Evolutionary conservation across 2,888 invertebrate species (phyloP).

Genomic region (Ormyrus rosae): DNA sequence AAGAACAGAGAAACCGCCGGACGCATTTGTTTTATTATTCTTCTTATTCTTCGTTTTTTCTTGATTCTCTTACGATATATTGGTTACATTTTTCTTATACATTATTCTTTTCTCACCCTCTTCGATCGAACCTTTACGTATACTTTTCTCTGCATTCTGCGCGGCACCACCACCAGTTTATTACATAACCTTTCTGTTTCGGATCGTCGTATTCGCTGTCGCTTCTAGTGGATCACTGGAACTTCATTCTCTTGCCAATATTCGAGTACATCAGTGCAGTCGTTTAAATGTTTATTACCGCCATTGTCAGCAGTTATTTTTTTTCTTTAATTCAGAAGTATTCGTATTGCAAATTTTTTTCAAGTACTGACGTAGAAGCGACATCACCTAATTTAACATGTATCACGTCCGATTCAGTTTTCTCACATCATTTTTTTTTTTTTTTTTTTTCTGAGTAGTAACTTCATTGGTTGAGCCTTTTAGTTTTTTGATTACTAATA

Average conservation of each 20-base stretch:
- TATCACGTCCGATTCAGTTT: too few species aligned
- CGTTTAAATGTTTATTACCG: too few species aligned
- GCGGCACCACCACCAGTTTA: too few species aligned
- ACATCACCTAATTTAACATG: background rate
- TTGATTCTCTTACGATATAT: background rate
- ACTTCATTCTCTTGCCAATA: too few species aligned
- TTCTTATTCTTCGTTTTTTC: background rate
- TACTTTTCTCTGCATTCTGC: too few species aligned
- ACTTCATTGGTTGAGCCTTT: conserved; percentile 19
- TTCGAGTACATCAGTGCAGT: too few species aligned
- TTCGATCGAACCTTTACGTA: too few species aligned
- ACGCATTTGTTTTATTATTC: conserved; percentile 23
- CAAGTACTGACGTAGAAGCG: conserved; percentile 32
- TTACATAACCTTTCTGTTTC: too few species aligned
- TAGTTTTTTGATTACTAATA: conserved; percentile 21
- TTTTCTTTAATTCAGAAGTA: too few species aligned
- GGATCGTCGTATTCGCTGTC: too few species aligned
- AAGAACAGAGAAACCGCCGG: conserved; percentile 51
- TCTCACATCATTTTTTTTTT: background rate
- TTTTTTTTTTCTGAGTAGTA: conserved; percentile 5
- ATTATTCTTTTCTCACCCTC: background rate
- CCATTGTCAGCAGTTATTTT: too few species aligned
- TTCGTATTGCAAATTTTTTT: background rate
- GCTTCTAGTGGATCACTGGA: too few species aligned
- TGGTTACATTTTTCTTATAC: background rate